phyloP scores from a whole-genome alignment of 2,113 vertebrate genomes.

The Cnemophilus loriae region DNA sequence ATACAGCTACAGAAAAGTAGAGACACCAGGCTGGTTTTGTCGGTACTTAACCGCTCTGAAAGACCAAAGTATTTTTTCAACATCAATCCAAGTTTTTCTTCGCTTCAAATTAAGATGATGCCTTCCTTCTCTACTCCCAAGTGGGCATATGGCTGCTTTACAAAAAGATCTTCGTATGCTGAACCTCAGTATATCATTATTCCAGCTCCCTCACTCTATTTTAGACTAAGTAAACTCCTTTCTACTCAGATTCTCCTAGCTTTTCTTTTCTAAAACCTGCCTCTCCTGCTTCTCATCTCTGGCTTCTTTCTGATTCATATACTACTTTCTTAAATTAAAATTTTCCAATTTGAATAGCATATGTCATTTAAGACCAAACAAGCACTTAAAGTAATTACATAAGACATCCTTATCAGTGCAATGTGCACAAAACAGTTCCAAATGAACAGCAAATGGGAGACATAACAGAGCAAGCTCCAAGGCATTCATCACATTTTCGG shows the following conservation, averaged over 20 bases:
- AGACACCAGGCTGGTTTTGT: background rate
- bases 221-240: background rate
- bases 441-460: background rate
- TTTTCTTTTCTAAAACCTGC: background rate
- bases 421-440: background rate
- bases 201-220: background rate
- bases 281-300: background rate
- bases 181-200: background rate
- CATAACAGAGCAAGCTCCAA: background rate
- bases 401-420: background rate
- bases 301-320: background rate
- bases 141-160: background rate
- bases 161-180: background rate
- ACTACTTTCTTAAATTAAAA: background rate
- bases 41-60: background rate
- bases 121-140: background rate
- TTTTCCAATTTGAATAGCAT: background rate
- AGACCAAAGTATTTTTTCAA: background rate
- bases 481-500: background rate
- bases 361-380: background rate
- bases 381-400: background rate
- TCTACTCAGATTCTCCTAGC: background rate
- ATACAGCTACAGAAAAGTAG: background rate
- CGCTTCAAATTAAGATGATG: background rate
- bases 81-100: background rate